phyloP scores from a whole-genome alignment of 2,797 vertebrate genomes.

The Tauraco hartlaubi region DNA sequence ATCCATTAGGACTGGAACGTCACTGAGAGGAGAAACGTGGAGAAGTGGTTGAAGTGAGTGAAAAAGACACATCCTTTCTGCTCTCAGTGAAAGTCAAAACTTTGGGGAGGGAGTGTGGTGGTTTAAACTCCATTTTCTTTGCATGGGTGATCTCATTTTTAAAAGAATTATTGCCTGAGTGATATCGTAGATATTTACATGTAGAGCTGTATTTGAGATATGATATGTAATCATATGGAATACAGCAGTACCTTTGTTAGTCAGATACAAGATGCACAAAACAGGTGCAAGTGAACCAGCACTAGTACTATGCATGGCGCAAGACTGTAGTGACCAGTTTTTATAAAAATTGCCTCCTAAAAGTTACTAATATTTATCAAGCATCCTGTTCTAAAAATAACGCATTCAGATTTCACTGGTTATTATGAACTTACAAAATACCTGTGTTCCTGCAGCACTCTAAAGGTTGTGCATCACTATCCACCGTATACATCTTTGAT shows the following conservation, averaged over 20 bases:
- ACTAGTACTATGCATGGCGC: not conserved
- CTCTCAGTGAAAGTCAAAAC: not conserved
- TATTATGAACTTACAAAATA: not conserved
- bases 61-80: not conserved
- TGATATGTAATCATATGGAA: not conserved
- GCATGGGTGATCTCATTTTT: not conserved
- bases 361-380: not conserved
- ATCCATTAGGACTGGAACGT: not conserved
- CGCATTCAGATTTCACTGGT: not conserved
- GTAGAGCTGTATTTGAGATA: not conserved
- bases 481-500: not conserved
- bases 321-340: not conserved
- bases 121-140: not conserved
- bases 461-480: not conserved
- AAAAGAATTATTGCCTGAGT: not conserved
- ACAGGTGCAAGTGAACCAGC: not conserved
- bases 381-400: not conserved
- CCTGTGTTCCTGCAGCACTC: not conserved
- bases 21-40: not conserved
- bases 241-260: not conserved
- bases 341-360: not conserved
- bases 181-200: not conserved
- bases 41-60: not conserved
- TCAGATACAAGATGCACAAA: not conserved
- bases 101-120: not conserved